These are phyloP conservation scores for Hystrix brachyura DNA, from an alignment of 2,113 vertebrate genomes.

Conservation along the genomic window DNA sequence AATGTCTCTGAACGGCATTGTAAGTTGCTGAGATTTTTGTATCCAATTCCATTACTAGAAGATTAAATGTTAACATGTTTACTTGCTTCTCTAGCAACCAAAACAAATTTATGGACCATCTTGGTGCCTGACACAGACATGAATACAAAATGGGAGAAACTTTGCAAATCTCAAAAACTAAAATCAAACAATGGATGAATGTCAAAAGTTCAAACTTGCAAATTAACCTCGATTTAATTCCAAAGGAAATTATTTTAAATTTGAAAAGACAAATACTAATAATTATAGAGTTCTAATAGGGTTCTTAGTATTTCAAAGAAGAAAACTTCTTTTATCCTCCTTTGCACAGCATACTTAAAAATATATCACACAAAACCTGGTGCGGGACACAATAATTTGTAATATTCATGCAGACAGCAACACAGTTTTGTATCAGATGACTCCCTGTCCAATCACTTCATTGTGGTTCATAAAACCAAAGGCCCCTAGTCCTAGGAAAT, in stretches of 20 bases:
- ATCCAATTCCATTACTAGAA: conserved; percentile 88
- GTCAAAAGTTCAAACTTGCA: conserved; percentile 71
- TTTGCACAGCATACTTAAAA: not conserved
- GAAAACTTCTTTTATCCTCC: not conserved
- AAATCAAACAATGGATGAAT: conserved; percentile 53
- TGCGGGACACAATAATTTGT: not conserved
- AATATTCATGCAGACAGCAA: not conserved
- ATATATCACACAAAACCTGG: not conserved
- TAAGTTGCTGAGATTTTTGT: conserved; percentile 90
- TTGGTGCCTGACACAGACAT: conserved; percentile 74
- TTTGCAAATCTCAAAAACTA: conserved; percentile 63
- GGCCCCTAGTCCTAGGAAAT: not conserved
- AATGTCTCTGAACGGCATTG: conserved; percentile 89
- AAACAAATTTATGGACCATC: conserved; percentile 86
- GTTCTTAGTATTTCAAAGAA: conserved; percentile 27
- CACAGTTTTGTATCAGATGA: not conserved
- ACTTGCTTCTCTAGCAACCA: conserved; percentile 87
- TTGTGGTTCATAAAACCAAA: conserved; percentile 31
- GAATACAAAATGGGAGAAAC: conserved; percentile 80
- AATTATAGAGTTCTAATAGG: not conserved
- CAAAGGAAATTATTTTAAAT: not conserved
- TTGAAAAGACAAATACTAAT: not conserved
- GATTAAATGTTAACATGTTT: conserved; percentile 91
- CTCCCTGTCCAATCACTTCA: not conserved
- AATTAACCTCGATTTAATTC: conserved; percentile 53